These are phyloP conservation scores for Ophraella communa DNA, from an alignment of 2,888 invertebrate genomes.

Conservation along the genomic window DNA sequence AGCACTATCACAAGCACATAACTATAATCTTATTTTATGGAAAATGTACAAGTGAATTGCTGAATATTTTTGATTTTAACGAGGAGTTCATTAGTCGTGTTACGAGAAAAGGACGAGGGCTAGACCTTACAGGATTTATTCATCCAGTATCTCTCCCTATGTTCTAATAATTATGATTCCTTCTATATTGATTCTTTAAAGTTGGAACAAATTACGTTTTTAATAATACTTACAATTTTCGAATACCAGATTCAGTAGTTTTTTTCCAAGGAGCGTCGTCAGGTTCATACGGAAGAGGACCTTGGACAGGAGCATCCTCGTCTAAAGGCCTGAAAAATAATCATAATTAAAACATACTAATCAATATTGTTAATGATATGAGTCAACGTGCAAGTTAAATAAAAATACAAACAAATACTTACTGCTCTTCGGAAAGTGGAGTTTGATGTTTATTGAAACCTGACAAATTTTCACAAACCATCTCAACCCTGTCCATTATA, in stretches of 20 bases:
- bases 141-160: too few relatives aligned
- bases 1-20: too few relatives aligned
- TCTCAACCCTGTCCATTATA: constrained; percentile 47
- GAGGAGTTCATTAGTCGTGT: too few relatives aligned
- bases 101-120: too few relatives aligned
- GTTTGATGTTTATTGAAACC: constrained; percentile 27
- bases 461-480: constrained; percentile 45
- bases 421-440: constrained; percentile 32
- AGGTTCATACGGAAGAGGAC: constrained; percentile 95
- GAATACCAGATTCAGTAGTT: constrained; percentile 79
- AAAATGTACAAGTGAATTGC: too few relatives aligned
- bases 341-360: constrained; percentile 23
- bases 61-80: too few relatives aligned
- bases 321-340: constrained; percentile 61
- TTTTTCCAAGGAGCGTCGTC: constrained; percentile 96
- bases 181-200: too few relatives aligned
- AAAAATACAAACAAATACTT: constrained; percentile 40
- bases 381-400: too few relatives aligned
- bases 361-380: not conserved
- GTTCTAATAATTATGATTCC: too few relatives aligned
- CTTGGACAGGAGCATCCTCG: constrained; percentile 92
- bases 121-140: too few relatives aligned
- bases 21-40: too few relatives aligned
- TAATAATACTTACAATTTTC: constrained; percentile 88
- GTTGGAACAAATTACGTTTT: too few relatives aligned